A percentile compares a stretch with the other conserved stretches of the same genome.
Conservation (phyloP, 2,888 invertebrate species). For the Drosophila mimica region DNA sequence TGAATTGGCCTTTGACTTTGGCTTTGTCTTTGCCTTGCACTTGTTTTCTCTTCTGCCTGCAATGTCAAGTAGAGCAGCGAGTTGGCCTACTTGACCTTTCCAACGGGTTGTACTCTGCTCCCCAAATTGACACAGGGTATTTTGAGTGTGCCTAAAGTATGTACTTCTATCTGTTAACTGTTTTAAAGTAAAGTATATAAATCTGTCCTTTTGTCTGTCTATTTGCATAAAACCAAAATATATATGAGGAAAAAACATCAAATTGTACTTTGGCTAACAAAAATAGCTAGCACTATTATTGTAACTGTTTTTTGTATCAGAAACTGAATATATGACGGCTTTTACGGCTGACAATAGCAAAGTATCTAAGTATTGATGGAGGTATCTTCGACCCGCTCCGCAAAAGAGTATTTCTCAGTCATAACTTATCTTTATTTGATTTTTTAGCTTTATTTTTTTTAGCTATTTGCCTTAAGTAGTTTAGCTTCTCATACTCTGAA, state of each 20-base stretch:
- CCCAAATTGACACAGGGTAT: background rate
- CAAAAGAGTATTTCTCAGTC: background rate
- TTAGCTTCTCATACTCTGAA: too few relatives aligned
- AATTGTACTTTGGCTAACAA: background rate
- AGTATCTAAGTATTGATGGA: background rate
- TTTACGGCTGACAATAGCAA: too few relatives aligned
- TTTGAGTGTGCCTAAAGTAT: background rate
- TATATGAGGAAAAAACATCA: too few relatives aligned
- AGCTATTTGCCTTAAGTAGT: conserved; percentile 26
- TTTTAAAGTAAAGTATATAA: too few relatives aligned
- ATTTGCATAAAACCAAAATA: background rate
- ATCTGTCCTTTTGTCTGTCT: background rate
- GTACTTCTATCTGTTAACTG: background rate
- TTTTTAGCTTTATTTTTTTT: conserved; percentile 2
- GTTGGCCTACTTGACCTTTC: conserved; percentile 48
- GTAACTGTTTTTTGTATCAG: background rate
- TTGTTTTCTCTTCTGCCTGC: conserved; percentile 32
- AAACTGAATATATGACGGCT: background rate
- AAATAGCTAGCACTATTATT: background rate
- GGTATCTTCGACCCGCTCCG: background rate
- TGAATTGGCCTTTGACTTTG: conserved; percentile 41
- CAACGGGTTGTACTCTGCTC: conserved; percentile 4
- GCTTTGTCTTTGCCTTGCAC: conserved; percentile 37
- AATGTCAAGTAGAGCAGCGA: conserved; percentile 70
- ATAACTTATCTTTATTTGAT: background rate